Evolutionary conservation across 2,888 invertebrate genomes (phyloP), one percentile per base, ranked within the genome.

Genomic region (Chrysotoxum bicinctum): DNA sequence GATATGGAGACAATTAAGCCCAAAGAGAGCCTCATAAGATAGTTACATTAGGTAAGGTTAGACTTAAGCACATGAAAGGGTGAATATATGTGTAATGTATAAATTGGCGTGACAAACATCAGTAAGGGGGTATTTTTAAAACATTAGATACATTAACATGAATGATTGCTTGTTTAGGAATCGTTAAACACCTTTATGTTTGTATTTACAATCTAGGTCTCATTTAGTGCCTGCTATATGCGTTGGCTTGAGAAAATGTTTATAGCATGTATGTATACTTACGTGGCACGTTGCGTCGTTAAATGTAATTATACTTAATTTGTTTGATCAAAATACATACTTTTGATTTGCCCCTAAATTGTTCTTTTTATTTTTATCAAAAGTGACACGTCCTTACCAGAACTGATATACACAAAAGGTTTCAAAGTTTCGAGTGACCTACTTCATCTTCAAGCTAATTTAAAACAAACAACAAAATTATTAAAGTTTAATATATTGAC

Each of bases 81-180:
- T 45, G 54, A 54, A 64, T 82, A 48, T 48, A 5, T 72, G 45
- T 48, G 12, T 0, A n/a, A n/a, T 23, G 6, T 19, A 21, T 56
- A 76, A 52, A 48, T 37, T 73, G 40, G 82, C 78, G 82, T 82
- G 73, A 77, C 82, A 56, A 73, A 56, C 52, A 48, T 35, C 45
- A 62, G 68, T 80, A 35, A 76, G 32, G 21, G 26, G 19, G 14
- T 54, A 19, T 35, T 52, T 37, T 52, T 45, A 43, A 68, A 35
- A 26, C 43, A 52, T 35, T 16, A 23, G 48, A 66, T 50, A 35
- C 32, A 50, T 66, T 66, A 60, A 68, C 50, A 60, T 52, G 50
- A 73, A 26, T 19, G 58, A 68, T 60, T 50, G 66, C 66, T 68
- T 60, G 68, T 79, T 73, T 35, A 66, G 12, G 73, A 35, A 56